phyloP scores from a whole-genome alignment of 2,888 invertebrate species.

The Petrophora chlorosata region DNA sequence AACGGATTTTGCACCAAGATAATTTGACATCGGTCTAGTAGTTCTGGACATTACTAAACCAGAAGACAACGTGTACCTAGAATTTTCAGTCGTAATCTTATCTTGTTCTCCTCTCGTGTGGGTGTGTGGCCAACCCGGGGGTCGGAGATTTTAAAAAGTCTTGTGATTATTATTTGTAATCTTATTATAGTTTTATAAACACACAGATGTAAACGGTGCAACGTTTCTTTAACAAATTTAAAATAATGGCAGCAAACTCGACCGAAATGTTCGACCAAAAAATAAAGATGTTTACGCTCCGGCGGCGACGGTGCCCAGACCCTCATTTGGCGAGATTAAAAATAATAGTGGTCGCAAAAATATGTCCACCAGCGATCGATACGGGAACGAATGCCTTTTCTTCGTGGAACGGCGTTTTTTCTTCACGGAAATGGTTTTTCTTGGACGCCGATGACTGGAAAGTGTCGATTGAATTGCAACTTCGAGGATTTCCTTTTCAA shows the following conservation, averaged over 20 bases:
- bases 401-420: not conserved
- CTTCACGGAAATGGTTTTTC: slow-evolving; percentile 3
- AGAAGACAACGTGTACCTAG: too few species aligned
- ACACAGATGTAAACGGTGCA: too few species aligned
- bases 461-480: slow-evolving; percentile 9
- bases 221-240: not conserved
- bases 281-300: not conserved
- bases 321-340: slow-evolving; percentile 7
- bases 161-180: too few species aligned
- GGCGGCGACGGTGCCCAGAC: not conserved
- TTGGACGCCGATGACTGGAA: slow-evolving; percentile 2
- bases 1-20: too few species aligned
- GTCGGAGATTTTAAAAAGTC: too few species aligned
- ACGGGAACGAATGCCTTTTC: slow-evolving; percentile 4
- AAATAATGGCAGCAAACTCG: not conserved
- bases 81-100: too few species aligned
- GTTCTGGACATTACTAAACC: too few species aligned
- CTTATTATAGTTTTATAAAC: too few species aligned
- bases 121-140: too few species aligned
- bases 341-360: slow-evolving; percentile 8
- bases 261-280: not conserved
- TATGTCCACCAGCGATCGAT: slow-evolving; percentile 1
- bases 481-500: slow-evolving; percentile 6
- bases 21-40: too few species aligned
- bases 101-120: too few species aligned